Percentiles rank a stretch among this genome's conserved stretches.
These are phyloP conservation scores for Pseudobourletiella spinata DNA, from an alignment of 1,140 invertebrate genomes.

Conservation along the genomic window DNA sequence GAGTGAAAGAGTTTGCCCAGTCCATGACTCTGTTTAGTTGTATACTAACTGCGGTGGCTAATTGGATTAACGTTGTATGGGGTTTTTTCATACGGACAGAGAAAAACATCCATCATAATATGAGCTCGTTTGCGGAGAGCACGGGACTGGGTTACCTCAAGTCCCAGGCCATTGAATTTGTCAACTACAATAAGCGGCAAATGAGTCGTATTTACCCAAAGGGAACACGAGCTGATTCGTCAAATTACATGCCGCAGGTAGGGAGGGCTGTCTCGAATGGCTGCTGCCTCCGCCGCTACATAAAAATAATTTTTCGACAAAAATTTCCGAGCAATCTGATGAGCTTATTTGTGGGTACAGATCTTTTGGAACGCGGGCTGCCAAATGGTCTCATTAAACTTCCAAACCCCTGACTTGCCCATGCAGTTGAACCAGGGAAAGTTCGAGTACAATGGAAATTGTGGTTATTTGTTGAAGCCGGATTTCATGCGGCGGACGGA, in stretches of 20 bases:
- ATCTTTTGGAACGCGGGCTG: slow-evolving; percentile 88
- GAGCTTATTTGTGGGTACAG: slow-evolving; percentile 43
- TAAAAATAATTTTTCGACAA: no score
- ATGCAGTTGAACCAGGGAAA: slow-evolving; percentile 99
- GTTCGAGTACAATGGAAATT: slow-evolving; percentile 97
- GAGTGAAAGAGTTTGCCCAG: no score
- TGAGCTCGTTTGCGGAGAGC: slow-evolving; percentile 98
- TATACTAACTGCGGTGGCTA: no score
- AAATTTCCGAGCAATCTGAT: no score
- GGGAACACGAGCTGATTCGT: slow-evolving; percentile 95
- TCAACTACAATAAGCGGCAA: slow-evolving; percentile 99
- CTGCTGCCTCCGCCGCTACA: not conserved
- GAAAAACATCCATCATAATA: slow-evolving; percentile 91
- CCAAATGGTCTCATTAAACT: slow-evolving; percentile 99
- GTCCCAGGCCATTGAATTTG: slow-evolving; percentile 93
- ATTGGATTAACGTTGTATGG: no score
- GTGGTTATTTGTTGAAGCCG: slow-evolving; percentile 93
- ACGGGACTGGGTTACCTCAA: slow-evolving; percentile 91
- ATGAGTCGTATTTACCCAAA: slow-evolving; percentile 98
- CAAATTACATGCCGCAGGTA: slow-evolving; percentile 99
- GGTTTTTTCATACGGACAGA: slow-evolving; percentile 50
- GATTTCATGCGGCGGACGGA: slow-evolving; percentile 98
- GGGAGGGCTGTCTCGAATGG: not conserved
- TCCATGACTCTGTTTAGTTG: no score
- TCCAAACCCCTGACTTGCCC: slow-evolving; percentile 96